A percentile compares a stretch with the other conserved stretches of the same genome.
phyloP scores from a whole-genome alignment of 2,797 vertebrate genomes.

The Lithobates sylvaticus region DNA sequence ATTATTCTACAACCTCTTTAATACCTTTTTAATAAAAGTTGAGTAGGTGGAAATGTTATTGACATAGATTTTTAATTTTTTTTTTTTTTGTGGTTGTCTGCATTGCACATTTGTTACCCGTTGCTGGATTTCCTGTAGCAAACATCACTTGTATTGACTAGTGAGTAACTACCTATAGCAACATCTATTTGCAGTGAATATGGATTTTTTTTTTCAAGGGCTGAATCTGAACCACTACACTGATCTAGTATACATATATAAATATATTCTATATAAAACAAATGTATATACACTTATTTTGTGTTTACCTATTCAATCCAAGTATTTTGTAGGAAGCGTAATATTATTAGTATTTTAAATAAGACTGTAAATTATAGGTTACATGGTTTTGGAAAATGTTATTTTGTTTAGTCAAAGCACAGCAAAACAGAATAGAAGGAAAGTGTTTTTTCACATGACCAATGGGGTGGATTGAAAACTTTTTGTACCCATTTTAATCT shows the following conservation, averaged over 20 bases:
- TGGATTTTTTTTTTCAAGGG: not conserved
- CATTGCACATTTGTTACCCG: not conserved
- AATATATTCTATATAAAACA: not conserved
- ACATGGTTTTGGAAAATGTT: not conserved
- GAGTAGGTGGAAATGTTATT: not conserved
- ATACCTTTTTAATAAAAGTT: not conserved
- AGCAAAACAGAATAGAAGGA: not conserved
- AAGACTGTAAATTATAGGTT: not conserved
- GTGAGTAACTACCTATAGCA: not conserved
- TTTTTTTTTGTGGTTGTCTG: not conserved
- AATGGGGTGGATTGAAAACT: not conserved
- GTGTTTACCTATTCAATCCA: not conserved
- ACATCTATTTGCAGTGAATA: not conserved
- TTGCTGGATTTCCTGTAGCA: not conserved
- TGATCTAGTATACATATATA: not conserved
- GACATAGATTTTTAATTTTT: too few relatives aligned
- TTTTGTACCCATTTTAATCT: not conserved
- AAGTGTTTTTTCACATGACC: not conserved
- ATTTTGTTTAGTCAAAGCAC: not conserved
- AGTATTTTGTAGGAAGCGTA: not conserved
- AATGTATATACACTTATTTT: not conserved
- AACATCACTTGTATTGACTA: too few relatives aligned
- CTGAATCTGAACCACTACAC: not conserved
- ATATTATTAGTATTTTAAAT: slow-evolving; percentile 1
- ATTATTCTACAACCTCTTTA: not conserved